phyloP scores from a whole-genome alignment of 2,888 invertebrate species.

The Hypomecis atomaria region DNA sequence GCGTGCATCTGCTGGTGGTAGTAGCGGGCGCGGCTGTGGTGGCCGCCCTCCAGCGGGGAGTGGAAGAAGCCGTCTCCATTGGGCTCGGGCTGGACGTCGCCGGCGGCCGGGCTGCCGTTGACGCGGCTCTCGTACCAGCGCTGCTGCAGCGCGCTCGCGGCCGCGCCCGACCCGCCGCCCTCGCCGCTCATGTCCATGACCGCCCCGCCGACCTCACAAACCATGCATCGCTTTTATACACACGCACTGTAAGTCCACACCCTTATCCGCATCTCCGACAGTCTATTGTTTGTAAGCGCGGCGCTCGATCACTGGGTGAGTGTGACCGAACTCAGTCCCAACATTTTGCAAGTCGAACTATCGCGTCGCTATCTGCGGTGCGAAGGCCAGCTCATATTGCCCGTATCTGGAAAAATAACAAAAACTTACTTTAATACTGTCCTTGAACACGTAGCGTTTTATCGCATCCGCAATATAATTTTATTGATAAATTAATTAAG shows the following conservation, averaged over 20 bases:
- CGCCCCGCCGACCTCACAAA: constrained; percentile 78
- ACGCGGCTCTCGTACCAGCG: constrained; percentile 84
- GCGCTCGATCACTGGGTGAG: constrained; percentile 53
- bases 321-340: constrained; percentile 58
- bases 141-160: constrained; percentile 78
- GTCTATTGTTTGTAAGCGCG: constrained; percentile 50
- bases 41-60: constrained; percentile 82
- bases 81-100: constrained; percentile 78
- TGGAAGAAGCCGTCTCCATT: constrained; percentile 84
- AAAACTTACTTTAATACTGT: constrained; percentile 7
- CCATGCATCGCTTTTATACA: constrained; percentile 82
- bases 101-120: constrained; percentile 81
- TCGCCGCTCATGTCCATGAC: constrained; percentile 83
- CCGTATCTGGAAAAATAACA: constrained; percentile 67
- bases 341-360: constrained; percentile 49
- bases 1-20: constrained; percentile 85
- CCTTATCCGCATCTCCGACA: constrained; percentile 75
- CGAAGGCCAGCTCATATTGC: constrained; percentile 60
- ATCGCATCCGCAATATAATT: constrained; percentile 15
- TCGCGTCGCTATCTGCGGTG: constrained; percentile 47
- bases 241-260: constrained; percentile 79
- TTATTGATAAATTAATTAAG: constrained; percentile 27
- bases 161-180: constrained; percentile 73
- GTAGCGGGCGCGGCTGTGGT: constrained; percentile 82
- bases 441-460: constrained; percentile 13